A percentile compares a stretch with the other conserved stretches of the same genome.
Conservation (phyloP, 2,888 invertebrate genomes). For the Melikaiella ostensackeni region DNA sequence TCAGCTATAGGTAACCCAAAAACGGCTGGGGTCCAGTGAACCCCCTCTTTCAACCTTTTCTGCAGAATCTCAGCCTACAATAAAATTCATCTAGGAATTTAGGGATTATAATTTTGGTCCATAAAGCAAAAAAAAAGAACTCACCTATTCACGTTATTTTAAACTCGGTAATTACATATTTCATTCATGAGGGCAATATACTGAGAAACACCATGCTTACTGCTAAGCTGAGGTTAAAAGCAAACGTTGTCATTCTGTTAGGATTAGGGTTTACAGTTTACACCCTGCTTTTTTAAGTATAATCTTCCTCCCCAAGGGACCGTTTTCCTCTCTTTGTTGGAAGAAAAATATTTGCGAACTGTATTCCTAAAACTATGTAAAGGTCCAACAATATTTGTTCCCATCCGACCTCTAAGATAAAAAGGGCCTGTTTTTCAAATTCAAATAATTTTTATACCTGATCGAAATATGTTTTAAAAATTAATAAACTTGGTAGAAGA, state of each 20-base stretch:
- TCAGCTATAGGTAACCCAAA: constrained; percentile 38
- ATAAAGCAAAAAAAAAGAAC: not conserved
- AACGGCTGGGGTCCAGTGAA: constrained; percentile 45
- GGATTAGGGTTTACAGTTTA: not conserved
- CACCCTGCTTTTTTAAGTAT: not conserved
- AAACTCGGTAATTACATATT: not conserved
- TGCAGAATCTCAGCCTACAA: constrained; percentile 52
- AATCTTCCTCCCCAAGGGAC: not conserved
- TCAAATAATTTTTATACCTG: not conserved
- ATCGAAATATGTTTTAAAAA: not conserved
- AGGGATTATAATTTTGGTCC: not conserved
- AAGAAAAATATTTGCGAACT: not conserved
- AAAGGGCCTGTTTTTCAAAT: not conserved
- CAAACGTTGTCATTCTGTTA: not conserved
- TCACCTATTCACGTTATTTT: not conserved
- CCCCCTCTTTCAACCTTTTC: constrained; percentile 38
- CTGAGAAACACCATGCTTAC: not conserved
- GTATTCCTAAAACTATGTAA: not conserved
- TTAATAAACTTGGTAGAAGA: not conserved
- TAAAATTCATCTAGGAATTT: not conserved
- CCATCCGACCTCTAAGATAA: not conserved
- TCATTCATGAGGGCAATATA: not conserved
- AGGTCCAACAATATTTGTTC: not conserved
- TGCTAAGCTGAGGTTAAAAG: not conserved
- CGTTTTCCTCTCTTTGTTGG: not conserved